Evolutionary conservation across 2,797 vertebrate species (phyloP), one percentile per base, ranked within the genome.

Genomic region (Hyperoplus immaculatus): DNA sequence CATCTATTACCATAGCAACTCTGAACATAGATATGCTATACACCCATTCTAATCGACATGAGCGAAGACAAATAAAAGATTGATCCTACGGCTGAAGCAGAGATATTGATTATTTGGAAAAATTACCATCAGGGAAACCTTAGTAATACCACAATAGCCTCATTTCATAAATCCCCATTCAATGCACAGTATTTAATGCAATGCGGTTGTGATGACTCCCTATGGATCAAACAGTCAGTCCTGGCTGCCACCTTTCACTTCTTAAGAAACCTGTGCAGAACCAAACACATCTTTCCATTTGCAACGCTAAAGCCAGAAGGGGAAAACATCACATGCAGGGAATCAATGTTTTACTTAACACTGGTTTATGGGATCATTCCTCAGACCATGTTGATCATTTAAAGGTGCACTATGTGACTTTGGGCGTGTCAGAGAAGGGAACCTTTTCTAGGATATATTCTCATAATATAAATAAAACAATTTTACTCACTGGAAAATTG

Each of bases 1-100:
- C 58, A 80, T 61, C 60, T 55, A 86, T 85, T 85, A 18, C 82
- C 82, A 80, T 85, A 63, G 76, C 15, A 12, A 90, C 82, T 62
- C 70, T 72, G 71, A 81, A 65, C 62, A 38, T 12, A 57, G 15
- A 73, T 53, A 71, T 47, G 75, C 69, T 64, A 73, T 60, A 70
- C 46, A 39, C 11, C 36, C 18, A 47, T 78, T 79, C 49, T 49
- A 38, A 16, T 62, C 4, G 12, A 73, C 55, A 68, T 62, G 39
- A 69, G 45, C 2, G 0, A 60, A n/a, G 72, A 71, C 51, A 71
- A 77, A 77, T 54, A 38, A 60, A 61, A 69, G 18, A 58, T 53
- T 43, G 42, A 38, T 54, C 8, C 16, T 21, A 10, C 18, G 18
- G 78, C 54, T 51, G 57, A 45, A 39, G 45, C 53, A 6, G n/a